Conservation (phyloP, 2,797 vertebrate genomes). For the Lycodopsis pacificus region DNA sequence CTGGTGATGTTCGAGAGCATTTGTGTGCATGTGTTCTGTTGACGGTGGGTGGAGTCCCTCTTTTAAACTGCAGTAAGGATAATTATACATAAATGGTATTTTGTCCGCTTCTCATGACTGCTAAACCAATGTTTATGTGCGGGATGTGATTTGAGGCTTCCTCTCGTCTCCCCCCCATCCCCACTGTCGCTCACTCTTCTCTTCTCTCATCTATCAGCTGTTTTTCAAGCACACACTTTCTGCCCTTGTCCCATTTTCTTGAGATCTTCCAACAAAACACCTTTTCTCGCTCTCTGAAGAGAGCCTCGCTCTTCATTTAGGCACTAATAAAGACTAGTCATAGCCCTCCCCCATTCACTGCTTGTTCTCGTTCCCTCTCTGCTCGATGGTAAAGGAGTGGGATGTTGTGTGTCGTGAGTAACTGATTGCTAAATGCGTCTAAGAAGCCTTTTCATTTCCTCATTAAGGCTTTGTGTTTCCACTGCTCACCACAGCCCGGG, state of each 20-base stretch:
- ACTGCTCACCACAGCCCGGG: conserved; percentile 69
- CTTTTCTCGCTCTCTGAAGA: conserved; percentile 30
- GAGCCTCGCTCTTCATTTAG: conserved; percentile 35
- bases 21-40: conserved; percentile 37
- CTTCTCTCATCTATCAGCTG: conserved; percentile 36
- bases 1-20: conserved; percentile 29
- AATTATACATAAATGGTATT: conserved; percentile 71
- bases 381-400: conserved; percentile 51
- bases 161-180: not conserved
- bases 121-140: conserved; percentile 73
- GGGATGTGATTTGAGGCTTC: conserved; percentile 70
- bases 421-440: conserved; percentile 77
- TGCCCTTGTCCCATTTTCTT: conserved; percentile 29
- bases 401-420: conserved; percentile 77
- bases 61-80: conserved; percentile 62
- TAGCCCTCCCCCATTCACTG: conserved; percentile 37
- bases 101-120: conserved; percentile 62
- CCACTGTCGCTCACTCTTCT: not conserved
- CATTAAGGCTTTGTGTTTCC: conserved; percentile 82
- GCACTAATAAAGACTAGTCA: conserved; percentile 61
- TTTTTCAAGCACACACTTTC: conserved; percentile 31
- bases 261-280: conserved; percentile 19
- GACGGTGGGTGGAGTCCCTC: conserved; percentile 39
- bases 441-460: conserved; percentile 80
- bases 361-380: conserved; percentile 30